phyloP scores from a whole-genome alignment of 2,113 vertebrate genomes.

The Tichodroma muraria region DNA sequence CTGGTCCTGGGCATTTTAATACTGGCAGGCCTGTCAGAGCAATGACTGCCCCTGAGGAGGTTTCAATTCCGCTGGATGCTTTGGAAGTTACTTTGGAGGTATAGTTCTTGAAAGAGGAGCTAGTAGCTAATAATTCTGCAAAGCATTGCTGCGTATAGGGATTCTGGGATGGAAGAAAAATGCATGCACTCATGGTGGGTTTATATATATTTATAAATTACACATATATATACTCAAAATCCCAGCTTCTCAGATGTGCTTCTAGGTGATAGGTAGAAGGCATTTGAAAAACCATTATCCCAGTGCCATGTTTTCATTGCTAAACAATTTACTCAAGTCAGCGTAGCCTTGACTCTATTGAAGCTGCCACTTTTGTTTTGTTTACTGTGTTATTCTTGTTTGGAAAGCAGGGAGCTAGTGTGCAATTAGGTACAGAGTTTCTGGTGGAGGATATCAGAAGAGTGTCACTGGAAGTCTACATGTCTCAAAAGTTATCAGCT shows the following conservation, averaged over 20 bases:
- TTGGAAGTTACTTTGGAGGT: neutral
- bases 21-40: neutral
- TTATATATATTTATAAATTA: neutral
- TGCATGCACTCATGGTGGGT: rapidly evolving
- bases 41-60: neutral
- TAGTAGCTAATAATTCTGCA: neutral
- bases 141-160: neutral
- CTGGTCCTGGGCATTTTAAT: neutral
- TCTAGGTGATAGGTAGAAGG: neutral
- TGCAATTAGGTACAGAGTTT: neutral
- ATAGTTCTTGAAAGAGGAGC: neutral
- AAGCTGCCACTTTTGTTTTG: neutral
- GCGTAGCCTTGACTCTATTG: neutral
- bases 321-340: neutral
- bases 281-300: neutral
- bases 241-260: neutral
- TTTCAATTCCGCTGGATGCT: neutral
- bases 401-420: neutral
- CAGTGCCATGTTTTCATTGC: neutral
- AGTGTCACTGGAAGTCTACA: neutral
- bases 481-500: neutral
- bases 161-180: neutral
- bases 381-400: neutral
- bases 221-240: neutral
- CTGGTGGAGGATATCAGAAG: neutral